Evolutionary conservation across 2,113 vertebrate species (phyloP), one percentile per base, ranked within the genome.

Genomic region (Motacilla tschutschensis): DNA sequence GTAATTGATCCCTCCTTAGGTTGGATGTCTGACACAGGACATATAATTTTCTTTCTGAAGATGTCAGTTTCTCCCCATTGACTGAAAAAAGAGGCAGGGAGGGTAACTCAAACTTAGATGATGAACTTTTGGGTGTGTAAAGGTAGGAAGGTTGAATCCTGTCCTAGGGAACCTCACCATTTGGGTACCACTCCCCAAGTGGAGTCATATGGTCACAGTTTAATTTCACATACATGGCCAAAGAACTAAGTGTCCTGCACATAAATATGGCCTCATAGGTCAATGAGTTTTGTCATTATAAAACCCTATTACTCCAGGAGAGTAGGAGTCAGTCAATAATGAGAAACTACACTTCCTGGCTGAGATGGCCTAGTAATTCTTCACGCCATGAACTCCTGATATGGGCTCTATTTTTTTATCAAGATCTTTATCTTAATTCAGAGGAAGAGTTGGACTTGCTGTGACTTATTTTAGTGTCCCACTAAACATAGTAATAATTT

Each of bases 1-100:
- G 57, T 89, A 67, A 93, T n/a, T 83, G 87, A 93, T 94, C 79
- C 53, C 31, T 85, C 25, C 64, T 66, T 79, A 67, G 74, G 65
- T 67, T 53, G 53, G 17, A 53, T 83, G 48, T 60, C 60, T 93
- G 82, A 83, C 57, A 48, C 7, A 67, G 57, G n/a, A 22, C 2
- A 1, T 8, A 78, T 85, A 71, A 94, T 87, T 93, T 89, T 72
- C 69, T 90, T 88, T 75, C 24, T 28, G 13, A 69, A 73, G 33
- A 28, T 74, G 53, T 41, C 26, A 53, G 15, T 74, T 92, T 82
- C 54, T 89, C 36, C 26, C 3, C 5, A 12, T 21, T 74, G 72
- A 26, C 40, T 77, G n/a, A 29, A 73, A 76, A 73, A 57, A 75
- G 15, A 69, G 79, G 31, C 18, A 35, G 17, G 6, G 19, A 82